Evolutionary conservation across 2,797 vertebrate species (phyloP).

Genomic region (Myotis planiceps): DNA sequence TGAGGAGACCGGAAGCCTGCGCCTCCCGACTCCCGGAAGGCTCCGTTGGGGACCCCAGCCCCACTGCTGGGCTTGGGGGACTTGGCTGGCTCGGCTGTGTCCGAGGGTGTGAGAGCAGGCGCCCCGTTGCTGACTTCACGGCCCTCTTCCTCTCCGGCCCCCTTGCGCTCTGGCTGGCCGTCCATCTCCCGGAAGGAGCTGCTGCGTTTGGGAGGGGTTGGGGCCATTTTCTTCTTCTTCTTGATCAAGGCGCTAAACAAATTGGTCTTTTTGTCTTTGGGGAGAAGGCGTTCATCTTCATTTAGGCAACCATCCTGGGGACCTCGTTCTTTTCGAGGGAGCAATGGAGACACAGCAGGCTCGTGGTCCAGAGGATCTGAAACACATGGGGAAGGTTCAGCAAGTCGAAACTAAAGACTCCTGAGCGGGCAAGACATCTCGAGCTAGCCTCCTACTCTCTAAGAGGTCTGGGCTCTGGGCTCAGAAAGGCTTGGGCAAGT

Average conservation of each 20-base stretch:
- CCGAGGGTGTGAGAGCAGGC: slow-evolving; percentile 74
- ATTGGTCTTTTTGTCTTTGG: slow-evolving; percentile 94
- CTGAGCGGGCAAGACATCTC: fast-evolving
- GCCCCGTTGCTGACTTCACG: slow-evolving; percentile 91
- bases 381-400: background rate
- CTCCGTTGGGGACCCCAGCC: slow-evolving; percentile 91
- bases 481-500: background rate
- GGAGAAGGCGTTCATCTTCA: slow-evolving; percentile 94
- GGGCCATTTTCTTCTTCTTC: slow-evolving; percentile 97
- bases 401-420: background rate
- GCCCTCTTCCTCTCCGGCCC: slow-evolving; percentile 85
- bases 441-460: background rate
- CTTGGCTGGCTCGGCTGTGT: slow-evolving; percentile 88
- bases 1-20: slow-evolving; percentile 89
- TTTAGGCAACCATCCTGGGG: slow-evolving; percentile 90
- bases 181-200: slow-evolving; percentile 97
- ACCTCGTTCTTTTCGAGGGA: slow-evolving; percentile 94
- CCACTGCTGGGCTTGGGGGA: slow-evolving; percentile 88
- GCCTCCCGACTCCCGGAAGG: slow-evolving; percentile 86
- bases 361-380: slow-evolving; percentile 93
- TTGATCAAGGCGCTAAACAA: slow-evolving; percentile 95
- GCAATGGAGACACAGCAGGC: slow-evolving; percentile 91
- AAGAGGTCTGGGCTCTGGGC: background rate
- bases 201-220: slow-evolving; percentile 95
- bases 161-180: slow-evolving; percentile 88